These are phyloP conservation scores for Mythimna lalbum DNA, from an alignment of 2,888 invertebrate species.

Conservation along the genomic window DNA sequence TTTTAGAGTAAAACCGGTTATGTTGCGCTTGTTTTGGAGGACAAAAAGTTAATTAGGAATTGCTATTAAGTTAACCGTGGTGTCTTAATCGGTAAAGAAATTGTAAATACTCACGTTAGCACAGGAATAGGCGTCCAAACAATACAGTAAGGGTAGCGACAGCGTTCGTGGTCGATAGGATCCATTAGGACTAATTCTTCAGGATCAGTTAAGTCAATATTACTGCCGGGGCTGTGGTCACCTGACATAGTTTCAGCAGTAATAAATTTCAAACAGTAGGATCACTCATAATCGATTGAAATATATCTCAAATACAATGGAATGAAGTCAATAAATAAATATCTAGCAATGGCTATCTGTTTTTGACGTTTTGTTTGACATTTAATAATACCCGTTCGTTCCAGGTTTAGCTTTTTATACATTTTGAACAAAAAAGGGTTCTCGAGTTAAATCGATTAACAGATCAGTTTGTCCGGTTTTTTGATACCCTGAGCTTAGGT, in stretches of 20 bases:
- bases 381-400: neutral
- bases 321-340: slow-evolving; percentile 47
- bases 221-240: slow-evolving; percentile 79
- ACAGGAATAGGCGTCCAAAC: slow-evolving; percentile 99
- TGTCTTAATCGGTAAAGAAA: neutral
- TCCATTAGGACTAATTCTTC: slow-evolving; percentile 85
- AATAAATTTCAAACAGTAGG: slow-evolving; percentile 13
- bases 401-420: neutral
- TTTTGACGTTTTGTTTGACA: slow-evolving; percentile 22
- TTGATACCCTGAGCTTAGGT: neutral
- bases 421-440: neutral
- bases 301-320: slow-evolving; percentile 17
- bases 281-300: slow-evolving; percentile 27
- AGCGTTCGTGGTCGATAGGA: slow-evolving; percentile 90
- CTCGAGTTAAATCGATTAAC: neutral
- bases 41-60: neutral
- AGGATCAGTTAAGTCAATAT: slow-evolving; percentile 74
- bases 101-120: slow-evolving; percentile 92
- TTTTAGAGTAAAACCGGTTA: slow-evolving; percentile 18
- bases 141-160: slow-evolving; percentile 96
- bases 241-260: slow-evolving; percentile 74
- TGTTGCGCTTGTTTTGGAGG: neutral
- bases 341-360: neutral
- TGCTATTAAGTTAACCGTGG: neutral
- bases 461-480: slow-evolving; percentile 15